Evolutionary conservation across 2,888 invertebrate genomes (phyloP), one percentile per base, ranked within the genome.

Genomic region (Mantis religiosa): DNA sequence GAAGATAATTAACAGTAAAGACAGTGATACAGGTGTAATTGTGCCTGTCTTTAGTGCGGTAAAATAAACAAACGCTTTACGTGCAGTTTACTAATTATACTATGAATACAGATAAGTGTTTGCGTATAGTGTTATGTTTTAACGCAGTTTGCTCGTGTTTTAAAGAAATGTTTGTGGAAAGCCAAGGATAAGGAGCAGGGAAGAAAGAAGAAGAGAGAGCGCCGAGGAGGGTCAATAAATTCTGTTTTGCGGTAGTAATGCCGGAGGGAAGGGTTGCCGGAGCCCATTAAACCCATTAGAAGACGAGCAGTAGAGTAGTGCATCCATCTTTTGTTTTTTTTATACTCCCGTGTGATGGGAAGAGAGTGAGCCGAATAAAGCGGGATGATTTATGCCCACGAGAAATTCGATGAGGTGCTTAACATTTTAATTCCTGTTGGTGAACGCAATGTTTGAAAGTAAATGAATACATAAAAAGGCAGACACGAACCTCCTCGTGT

Each of bases 371-470:
- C 3, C 28, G 84, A 83, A 83, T 34, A 83, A 82, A 84, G 27
- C 85, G 85, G 20, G 83, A 86, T 28, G 71, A 71, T 86, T 28
- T 86, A 81, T 85, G 47, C 81, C 25, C 83, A 84, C 83, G 88
- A 28, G 15, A 83, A 88, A 71, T 83, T n/a, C 27, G 83, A 83
- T 71, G 88, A 88, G 27, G 83, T 54, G 47, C 25, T 88, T 83
- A 88, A 82, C 82, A 87, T 87, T 87, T 87, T 71, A 88, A 88
- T 83, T 28, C 71, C 82, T 88, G 87, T 82, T 87, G 82, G 82
- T 87, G 81, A 27, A 87, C 82, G 87, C 34, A 34, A 71, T 87
- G 30, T 71, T 25, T 71, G 20, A 71, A 71, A 20, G 54, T 71
- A 71, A 71, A 71, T 71, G 54, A 71, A 71, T 71, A 20, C 54